Evolutionary conservation across 2,113 vertebrate species (phyloP), one percentile per base, ranked within the genome.

Genomic region (Phasianus colchicus): DNA sequence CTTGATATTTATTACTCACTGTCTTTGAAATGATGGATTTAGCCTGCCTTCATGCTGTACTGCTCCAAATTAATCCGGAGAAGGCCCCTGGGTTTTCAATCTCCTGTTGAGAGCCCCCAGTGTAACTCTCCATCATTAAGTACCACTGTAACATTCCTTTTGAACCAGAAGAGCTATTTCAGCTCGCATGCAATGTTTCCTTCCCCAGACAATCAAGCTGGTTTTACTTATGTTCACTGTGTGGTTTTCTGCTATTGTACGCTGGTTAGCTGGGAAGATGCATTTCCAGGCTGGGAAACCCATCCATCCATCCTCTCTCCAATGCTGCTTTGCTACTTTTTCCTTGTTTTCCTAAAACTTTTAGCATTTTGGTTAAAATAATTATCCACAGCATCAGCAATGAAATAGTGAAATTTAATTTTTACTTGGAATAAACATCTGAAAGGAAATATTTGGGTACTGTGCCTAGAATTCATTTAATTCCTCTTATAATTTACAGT

Each of bases 171-270:
- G 75, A 83, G 79, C 74, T 92, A 65, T 94, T 96, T 83, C 86
- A 89, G 77, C 69, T 64, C 50, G 74, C 84, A 87, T 71, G 91
- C 38, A 4, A 9, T 38, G 70, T 75, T 76, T 61, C 78, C 77
- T 88, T 90, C 73, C 91, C 86, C 73, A 91, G 90, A 94, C 67
- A 82, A 95, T 75, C 93, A 96, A 96, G 97, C 79, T 97, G 94
- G 91, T 97, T 97, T 96, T 92, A 96, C 93, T 97, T 96, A 97
- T 81, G 84, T 90, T 92, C 73, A 79, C 96, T 96, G 89, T 92
- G 94, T 95, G 95, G 96, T 96, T 94, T 96, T 25, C 25, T 89
- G 79, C 92, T 88, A 97, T 95, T 96, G 65, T 90, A 86, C 8
- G 50, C 30, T 29, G 71, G 45, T 93, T 88, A 88, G 83, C 82